These are phyloP conservation scores for Archivesica marissinica DNA, from an alignment of 1,140 invertebrate genomes.

Conservation along the genomic window DNA sequence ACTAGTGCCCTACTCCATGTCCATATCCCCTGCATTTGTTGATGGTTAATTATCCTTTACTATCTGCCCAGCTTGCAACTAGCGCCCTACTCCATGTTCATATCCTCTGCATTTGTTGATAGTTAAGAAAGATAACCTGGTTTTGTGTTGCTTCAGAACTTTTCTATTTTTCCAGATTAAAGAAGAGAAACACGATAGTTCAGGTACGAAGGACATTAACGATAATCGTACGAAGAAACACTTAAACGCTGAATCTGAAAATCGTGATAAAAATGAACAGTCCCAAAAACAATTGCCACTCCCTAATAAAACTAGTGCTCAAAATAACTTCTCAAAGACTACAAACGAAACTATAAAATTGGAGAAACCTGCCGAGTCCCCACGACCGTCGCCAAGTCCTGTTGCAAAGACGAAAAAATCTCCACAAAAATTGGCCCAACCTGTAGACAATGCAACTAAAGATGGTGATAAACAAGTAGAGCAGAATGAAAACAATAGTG, in stretches of 20 bases:
- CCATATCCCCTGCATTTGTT: too few relatives aligned
- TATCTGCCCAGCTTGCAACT: too few relatives aligned
- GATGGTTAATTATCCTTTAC: too few relatives aligned
- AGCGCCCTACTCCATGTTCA: too few relatives aligned
- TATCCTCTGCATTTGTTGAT: too few relatives aligned
- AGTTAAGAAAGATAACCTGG: too few relatives aligned
- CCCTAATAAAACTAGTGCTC: slow-evolving; percentile 19
- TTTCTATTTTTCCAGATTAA: slow-evolving; percentile 13
- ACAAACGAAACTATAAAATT: not conserved
- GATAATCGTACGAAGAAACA: slow-evolving; percentile 14
- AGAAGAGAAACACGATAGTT: slow-evolving; percentile 1
- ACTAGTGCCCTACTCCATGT: too few relatives aligned
- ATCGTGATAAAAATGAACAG: not conserved
- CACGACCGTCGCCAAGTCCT: not conserved
- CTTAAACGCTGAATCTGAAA: not conserved
- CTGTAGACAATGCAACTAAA: not conserved
- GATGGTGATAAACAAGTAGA: not conserved
- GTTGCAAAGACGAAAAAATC: slow-evolving; percentile 12
- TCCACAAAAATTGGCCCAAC: slow-evolving; percentile 7
- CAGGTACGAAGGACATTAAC: slow-evolving; percentile 10
- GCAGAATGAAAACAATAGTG: not conserved
- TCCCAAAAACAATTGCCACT: not conserved
- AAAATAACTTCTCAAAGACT: not conserved
- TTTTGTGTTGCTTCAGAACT: too few relatives aligned
- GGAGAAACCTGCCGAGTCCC: not conserved